Base-by-base conservation (phyloP, 2,888 invertebrate genomes). In the Phasia obesa region DNA sequence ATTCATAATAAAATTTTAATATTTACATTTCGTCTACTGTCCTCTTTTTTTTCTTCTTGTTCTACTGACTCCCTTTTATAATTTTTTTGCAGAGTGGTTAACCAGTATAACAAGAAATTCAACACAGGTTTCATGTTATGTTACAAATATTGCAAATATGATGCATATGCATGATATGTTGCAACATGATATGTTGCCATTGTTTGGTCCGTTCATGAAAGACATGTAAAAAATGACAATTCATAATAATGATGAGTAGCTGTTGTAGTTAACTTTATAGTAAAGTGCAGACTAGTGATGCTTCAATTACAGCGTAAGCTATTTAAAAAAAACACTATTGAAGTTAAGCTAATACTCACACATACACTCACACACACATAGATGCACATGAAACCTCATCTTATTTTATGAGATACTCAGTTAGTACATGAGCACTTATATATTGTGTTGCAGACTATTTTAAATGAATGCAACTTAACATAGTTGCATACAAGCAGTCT, bases 201-300 rank as follows among this genome's bases (percentile, higher is more conserved):
- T 21, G 59, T 59, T 21, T 21, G 35, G 11, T 31, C 38, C 31
- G 44, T 44, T 19, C 31, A 42, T 27, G 49, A 35, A 31, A 27
- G 49, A 49, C 74, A 67, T 67, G 67, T 51, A 76, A 73, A 57
- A 42, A 49, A 75, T 42, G 59, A 69, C 38, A 47, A 57, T 65
- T 75, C 47, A 55, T 62, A 47, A 80, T 38, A 62, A 74, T 69
- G 79, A 60, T 53, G 79, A 62, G 67, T 62, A 51, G 67, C n/a
- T 13, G 59, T 49, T 35, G 64, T 65, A 17, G 17, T 57, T 62
- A 27, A 51, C 27, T 15, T 42, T 31, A 35, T 9, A 35, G 15
- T 47, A 35, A 4, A 75, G 27, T 42, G 27, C 27, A 57, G 60
- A 59, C 11, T 17, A 4, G 67, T 53, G 55, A 38, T 47, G 57